Evolutionary conservation across 2,113 vertebrate genomes (phyloP).

Genomic region (Oceanites oceanicus): DNA sequence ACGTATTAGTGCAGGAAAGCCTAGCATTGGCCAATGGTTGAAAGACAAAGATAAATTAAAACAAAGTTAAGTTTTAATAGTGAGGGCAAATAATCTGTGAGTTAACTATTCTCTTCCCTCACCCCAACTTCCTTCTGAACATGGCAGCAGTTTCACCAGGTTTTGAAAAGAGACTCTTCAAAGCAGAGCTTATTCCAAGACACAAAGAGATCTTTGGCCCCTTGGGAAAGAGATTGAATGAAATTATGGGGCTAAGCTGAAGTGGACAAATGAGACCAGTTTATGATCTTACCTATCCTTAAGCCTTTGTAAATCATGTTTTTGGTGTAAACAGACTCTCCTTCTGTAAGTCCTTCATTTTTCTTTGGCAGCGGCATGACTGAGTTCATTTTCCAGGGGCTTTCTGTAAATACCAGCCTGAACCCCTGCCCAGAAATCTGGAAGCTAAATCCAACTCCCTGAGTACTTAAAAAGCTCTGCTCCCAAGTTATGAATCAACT

Average conservation of each 20-base stretch:
- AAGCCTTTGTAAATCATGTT: neutral
- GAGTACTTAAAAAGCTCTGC: neutral
- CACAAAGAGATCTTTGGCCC: neutral
- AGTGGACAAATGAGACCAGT: neutral
- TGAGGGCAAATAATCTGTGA: neutral
- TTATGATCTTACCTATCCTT: neutral
- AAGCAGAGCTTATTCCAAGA: neutral
- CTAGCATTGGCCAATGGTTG: too few species aligned
- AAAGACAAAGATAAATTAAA: neutral
- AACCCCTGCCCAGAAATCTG: neutral
- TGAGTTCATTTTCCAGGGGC: neutral
- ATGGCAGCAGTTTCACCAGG: fast-evolving
- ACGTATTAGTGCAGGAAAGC: neutral
- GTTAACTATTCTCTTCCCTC: neutral
- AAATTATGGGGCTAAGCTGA: neutral
- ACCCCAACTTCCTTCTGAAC: neutral
- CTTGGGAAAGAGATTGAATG: neutral
- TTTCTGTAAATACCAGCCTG: neutral
- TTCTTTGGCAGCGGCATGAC: neutral
- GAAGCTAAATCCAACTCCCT: neutral
- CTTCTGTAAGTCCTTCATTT: neutral
- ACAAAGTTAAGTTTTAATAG: neutral
- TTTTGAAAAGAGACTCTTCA: neutral
- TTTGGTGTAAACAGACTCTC: neutral
- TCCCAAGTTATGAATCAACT: neutral